Evolutionary conservation across 2,888 invertebrate genomes (phyloP), one percentile per base, ranked within the genome.

Genomic region (Taenaris catops): DNA sequence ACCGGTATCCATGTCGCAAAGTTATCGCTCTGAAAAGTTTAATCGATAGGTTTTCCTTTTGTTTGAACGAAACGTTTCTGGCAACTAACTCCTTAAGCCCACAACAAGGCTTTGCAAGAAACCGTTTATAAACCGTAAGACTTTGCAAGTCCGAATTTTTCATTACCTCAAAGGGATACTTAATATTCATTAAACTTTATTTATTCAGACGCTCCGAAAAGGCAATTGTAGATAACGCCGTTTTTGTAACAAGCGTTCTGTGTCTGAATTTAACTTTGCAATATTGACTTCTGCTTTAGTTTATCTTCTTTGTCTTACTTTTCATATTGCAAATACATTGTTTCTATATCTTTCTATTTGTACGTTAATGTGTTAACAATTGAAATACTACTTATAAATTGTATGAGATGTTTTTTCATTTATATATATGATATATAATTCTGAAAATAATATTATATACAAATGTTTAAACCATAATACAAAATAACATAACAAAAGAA

Each of bases 11-110:
- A 44, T 45, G 46, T 32, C 35, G 34, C 48, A 46, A 42, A 51
- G 50, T 61, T 63, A 59, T 60, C 56, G 54, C 55, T 49, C 57
- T 53, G 44, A 51, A 52, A 69, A 74, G 65, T 70, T 73, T 61
- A 69, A 73, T 67, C 67, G 67, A 64, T 60, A 63, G 63, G 58
- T 67, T 70, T 67, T 67, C 61, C 60, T 55, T 66, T 76, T 73
- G 65, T 74, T 56, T 53, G 50, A 46, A 42, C 8, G 16, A 57
- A 49, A 55, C 50, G 49, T 55, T 55, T 46, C 39, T 36, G 41
- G 17, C n/a, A n/a, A n/a, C n/a, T 25, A 31, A 21, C 46, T 46
- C 58, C 51, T 50, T 41, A 42, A 47, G 48, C 40, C 28, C 31
- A 41, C 38, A 35, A 36, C 38, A 37, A 14, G 14, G 33, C 28